Percentiles rank a stretch among this genome's conserved stretches.
Conservation (phyloP, 2,797 vertebrate species). For the Lithobates pipiens region DNA sequence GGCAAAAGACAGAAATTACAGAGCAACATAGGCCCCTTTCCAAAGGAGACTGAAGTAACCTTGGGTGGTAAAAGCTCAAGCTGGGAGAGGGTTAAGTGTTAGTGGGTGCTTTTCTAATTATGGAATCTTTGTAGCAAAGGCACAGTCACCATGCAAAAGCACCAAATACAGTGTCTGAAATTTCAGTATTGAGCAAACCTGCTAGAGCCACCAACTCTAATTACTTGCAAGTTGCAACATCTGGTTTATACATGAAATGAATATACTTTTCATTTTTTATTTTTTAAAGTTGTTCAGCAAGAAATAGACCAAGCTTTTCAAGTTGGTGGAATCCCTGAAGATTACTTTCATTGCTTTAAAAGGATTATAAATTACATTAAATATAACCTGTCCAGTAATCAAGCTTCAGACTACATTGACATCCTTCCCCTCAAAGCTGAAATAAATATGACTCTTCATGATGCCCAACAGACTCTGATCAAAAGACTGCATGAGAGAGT, state of each 20-base stretch:
- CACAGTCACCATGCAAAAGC: too few relatives aligned
- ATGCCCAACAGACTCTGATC: constrained; percentile 69
- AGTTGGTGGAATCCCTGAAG: constrained; percentile 65
- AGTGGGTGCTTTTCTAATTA: too few relatives aligned
- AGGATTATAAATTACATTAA: constrained; percentile 73
- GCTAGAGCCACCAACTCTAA: too few relatives aligned
- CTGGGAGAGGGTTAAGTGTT: too few relatives aligned
- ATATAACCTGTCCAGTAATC: constrained; percentile 70
- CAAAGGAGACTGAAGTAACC: too few relatives aligned
- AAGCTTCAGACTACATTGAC: constrained; percentile 69
- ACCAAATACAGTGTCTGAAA: too few relatives aligned
- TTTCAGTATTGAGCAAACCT: too few relatives aligned
- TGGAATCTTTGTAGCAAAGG: too few relatives aligned
- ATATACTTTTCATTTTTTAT: not conserved
- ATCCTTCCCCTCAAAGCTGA: constrained; percentile 66
- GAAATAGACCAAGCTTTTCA: constrained; percentile 73
- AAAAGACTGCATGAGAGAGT: constrained; percentile 71
- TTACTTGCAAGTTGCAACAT: not conserved
- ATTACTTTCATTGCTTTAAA: constrained; percentile 76
- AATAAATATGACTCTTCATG: constrained; percentile 67
- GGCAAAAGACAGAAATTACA: too few relatives aligned
- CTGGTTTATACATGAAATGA: not conserved
- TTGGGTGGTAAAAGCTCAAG: too few relatives aligned
- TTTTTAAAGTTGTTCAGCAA: constrained; percentile 75
- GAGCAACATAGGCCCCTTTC: too few relatives aligned